phyloP scores from a whole-genome alignment of 2,113 vertebrate genomes.

The Aegypius monachus region DNA sequence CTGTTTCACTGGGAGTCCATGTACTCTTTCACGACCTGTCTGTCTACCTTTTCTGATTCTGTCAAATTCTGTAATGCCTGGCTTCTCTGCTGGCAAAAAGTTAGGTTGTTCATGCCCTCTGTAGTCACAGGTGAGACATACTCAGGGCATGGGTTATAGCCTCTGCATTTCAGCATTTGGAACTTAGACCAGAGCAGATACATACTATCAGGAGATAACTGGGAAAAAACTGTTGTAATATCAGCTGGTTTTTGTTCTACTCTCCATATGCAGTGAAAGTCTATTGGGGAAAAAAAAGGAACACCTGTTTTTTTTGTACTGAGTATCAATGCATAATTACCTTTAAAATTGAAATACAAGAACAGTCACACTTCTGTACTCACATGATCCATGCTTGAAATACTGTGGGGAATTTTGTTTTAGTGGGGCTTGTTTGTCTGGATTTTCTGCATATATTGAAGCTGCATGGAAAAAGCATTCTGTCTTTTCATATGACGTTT shows the following conservation, averaged over 20 bases:
- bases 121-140: not conserved
- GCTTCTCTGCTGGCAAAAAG: not conserved
- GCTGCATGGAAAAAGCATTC: not conserved
- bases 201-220: not conserved
- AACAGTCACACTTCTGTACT: not conserved
- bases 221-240: fast-evolving
- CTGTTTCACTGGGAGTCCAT: not conserved
- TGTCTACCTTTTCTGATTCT: not conserved
- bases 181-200: not conserved
- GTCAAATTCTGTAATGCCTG: not conserved
- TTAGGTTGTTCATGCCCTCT: not conserved
- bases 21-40: not conserved
- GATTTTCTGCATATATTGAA: not conserved
- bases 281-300: not conserved
- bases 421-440: not conserved
- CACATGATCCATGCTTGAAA: not conserved
- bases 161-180: not conserved
- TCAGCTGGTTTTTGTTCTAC: not conserved
- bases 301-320: not conserved
- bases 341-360: not conserved
- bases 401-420: not conserved
- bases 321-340: not conserved
- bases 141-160: not conserved
- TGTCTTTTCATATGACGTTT: not conserved
- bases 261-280: not conserved